phyloP scores from a whole-genome alignment of 2,113 vertebrate genomes.

The Passerina amoena region DNA sequence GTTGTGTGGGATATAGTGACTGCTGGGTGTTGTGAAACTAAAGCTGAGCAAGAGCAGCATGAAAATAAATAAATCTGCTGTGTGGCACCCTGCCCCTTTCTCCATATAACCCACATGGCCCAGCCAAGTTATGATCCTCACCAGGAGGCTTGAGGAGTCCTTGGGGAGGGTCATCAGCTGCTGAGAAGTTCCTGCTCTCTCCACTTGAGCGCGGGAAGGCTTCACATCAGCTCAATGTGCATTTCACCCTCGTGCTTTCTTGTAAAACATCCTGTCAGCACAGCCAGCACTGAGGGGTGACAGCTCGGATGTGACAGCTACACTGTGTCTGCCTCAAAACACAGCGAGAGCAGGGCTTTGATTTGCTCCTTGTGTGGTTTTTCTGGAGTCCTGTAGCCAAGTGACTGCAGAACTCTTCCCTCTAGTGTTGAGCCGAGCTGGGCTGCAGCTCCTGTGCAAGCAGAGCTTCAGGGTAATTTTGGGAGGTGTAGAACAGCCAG shows the following conservation, averaged over 20 bases:
- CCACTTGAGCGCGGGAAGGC: neutral
- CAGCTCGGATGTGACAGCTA: neutral
- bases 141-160: neutral
- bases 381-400: neutral
- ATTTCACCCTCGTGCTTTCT: neutral
- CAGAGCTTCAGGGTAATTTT: neutral
- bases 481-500: neutral
- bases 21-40: neutral
- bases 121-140: accelerated
- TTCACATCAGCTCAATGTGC: neutral
- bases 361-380: neutral
- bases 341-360: neutral
- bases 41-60: neutral
- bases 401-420: slow-evolving; percentile 31
- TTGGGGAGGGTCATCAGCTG: neutral
- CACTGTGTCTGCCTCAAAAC: neutral
- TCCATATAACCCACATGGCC: accelerated
- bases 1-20: accelerated
- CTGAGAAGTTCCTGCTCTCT: neutral
- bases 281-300: neutral
- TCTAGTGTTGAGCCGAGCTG: slow-evolving; percentile 21
- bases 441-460: neutral
- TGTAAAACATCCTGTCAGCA: neutral
- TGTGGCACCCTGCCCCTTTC: neutral
- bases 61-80: neutral